phyloP scores from a whole-genome alignment of 2,888 invertebrate genomes.

The Rhimphoctona megacephalus region DNA sequence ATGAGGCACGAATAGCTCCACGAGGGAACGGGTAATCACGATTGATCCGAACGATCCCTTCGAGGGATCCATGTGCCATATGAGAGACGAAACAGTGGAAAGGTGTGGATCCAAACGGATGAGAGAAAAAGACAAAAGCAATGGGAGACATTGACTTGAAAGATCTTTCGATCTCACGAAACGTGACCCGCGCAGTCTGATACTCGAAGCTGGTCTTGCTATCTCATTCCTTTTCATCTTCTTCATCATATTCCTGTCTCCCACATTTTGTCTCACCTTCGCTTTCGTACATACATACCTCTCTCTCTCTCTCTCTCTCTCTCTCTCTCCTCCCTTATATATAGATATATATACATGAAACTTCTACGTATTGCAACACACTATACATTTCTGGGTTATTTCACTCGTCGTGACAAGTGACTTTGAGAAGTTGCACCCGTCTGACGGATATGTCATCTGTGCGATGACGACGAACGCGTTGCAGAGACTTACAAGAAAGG shows the following conservation, averaged over 20 bases:
- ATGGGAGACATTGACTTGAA: constrained; percentile 53
- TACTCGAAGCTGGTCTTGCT: constrained; percentile 36
- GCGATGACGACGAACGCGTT: constrained; percentile 59
- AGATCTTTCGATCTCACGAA: constrained; percentile 67
- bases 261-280: constrained; percentile 42
- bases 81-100: constrained; percentile 44
- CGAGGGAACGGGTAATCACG: constrained; percentile 46
- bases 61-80: constrained; percentile 1
- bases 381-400: constrained; percentile 59
- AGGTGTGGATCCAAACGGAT: constrained; percentile 55
- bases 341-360: constrained; percentile 17
- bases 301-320: constrained; percentile 36
- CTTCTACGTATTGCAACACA: constrained; percentile 47
- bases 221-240: constrained; percentile 50
- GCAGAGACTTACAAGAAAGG: constrained; percentile 10
- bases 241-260: constrained; percentile 38
- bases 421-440: constrained; percentile 82
- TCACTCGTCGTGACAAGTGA: constrained; percentile 76
- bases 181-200: constrained; percentile 62
- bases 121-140: constrained; percentile 34
- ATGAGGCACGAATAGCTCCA: constrained; percentile 62
- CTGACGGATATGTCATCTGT: constrained; percentile 76
- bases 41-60: constrained; percentile 47
- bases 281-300: constrained; percentile 4
- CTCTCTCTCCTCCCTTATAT: not conserved